Evolutionary conservation across 53 echinoderm and acorn worm species (phyloP), one percentile per base, ranked within the genome.

Genomic region (Stichopus horrens): DNA sequence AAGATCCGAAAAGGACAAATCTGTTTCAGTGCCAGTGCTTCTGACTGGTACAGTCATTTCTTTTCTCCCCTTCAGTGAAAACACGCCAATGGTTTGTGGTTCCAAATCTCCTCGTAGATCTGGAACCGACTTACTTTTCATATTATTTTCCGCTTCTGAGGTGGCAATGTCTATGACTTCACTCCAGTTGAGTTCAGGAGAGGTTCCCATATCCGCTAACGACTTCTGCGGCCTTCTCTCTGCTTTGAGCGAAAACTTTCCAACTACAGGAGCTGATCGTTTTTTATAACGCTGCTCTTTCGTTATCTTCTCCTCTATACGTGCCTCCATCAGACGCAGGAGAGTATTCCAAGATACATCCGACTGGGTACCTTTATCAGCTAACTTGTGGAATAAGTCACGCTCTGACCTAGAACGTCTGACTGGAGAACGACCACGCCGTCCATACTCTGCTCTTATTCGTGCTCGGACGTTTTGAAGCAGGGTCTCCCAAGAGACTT

Each of bases 101-200:
- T 21, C 66, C 23, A 20, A 13, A 11, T 58, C 52, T 52, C 20
- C 85, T 4, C 85, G 66, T 65, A 85, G 59, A 9, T 85, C 85
- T 51, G 85, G 85, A 14, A 85, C 85, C 54, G 68, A 76, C 13
- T 86, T 83, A 54, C 73, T 86, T 53, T 79, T 92, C 51, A 87
- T 58, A 77, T 86, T 73, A 13, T 60, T 86, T 82, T 92, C 92
- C 18, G 92, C 86, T 76, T 92, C 90, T 22, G 74, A 79, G 52
- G 86, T 87, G 59, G 89, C 89, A 57, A 92, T 92, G 21, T 86
- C 86, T 22, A 92, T 86, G 73, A 92, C 16, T 9, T 92, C 89
- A 22, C 80, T 22, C 92, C 92, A 92, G 6, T 86, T 86, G 0
- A 92, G 90, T 58, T 92, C 92, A 14, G 92, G 92, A 55, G 89